Base-by-base conservation (phyloP, 2,888 invertebrate species). In the Ellobium chinense region DNA sequence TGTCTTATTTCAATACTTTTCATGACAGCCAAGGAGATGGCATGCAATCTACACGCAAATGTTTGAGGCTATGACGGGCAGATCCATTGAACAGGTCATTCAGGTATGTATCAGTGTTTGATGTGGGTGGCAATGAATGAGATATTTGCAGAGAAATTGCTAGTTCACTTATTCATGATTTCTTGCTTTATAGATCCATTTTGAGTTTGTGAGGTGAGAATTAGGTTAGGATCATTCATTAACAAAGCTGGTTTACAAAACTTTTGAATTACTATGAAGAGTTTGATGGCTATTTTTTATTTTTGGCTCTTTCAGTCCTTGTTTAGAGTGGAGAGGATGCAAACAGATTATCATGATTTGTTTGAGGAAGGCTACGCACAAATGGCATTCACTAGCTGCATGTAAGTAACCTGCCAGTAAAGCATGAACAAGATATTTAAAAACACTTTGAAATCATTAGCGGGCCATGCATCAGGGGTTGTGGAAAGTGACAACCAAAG, bases 341-440 rank as follows among this genome's bases (percentile, higher is more conserved):
- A 66, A 7, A 68, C 68, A 36, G 56, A n/a, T 7, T 68, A 68
- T 37, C 68, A 39, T 37, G 77, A 77, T 1, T 31, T 65, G 37
- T 60, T 56, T 77, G 77, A 77, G 37, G 77, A 77, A 39, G 77
- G 63, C 14, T 66, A 58, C 31, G 77, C 56, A 37, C 68, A 77
- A 36, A 68, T 77, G 58, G 68, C 77, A 34, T 77, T 77, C 60
- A 77, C 77, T 58, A 18, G n/a, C n/a, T 77, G 77, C 29, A 12
- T 77, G 77, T 77, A 29, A 36, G 77, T 77, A n/a, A 39, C n/a
- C n/a, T n/a, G n/a, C n/a, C n/a, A n/a, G n/a, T n/a, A n/a, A n/a
- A n/a, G n/a, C n/a, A n/a, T n/a, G n/a, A n/a, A n/a, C n/a, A n/a
- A n/a, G n/a, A n/a, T n/a, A n/a, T n/a, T n/a, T n/a, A n/a, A n/a